A percentile compares a stretch with the other conserved stretches of the same genome.
These are phyloP conservation scores for Kryptolebias ocellatus DNA, from an alignment of 2,797 vertebrate genomes.

Conservation along the genomic window DNA sequence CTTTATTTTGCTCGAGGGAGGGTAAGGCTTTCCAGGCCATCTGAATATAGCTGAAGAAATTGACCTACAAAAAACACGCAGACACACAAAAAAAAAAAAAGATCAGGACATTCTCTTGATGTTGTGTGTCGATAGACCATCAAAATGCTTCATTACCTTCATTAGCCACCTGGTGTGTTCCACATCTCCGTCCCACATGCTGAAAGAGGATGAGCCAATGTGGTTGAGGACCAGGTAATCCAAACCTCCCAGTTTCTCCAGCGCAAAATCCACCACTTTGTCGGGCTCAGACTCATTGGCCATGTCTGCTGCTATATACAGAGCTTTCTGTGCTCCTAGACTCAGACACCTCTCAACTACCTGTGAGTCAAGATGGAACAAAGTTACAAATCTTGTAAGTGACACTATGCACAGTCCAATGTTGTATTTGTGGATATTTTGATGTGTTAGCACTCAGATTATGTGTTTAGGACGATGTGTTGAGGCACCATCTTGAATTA, in stretches of 20 bases:
- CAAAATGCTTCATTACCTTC: constrained; percentile 80
- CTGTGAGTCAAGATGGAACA: constrained; percentile 10
- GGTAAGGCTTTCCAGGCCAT: constrained; percentile 84
- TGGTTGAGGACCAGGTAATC: constrained; percentile 90
- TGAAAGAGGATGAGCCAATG: constrained; percentile 80
- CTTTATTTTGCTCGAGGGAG: constrained; percentile 82
- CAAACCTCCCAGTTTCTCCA: constrained; percentile 86
- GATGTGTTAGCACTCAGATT: too few species aligned
- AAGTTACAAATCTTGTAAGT: neutral
- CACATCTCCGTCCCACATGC: constrained; percentile 82
- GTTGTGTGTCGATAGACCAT: neutral
- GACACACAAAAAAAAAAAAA: constrained; percentile 22
- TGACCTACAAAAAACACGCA: constrained; percentile 79
- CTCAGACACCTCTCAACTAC: constrained; percentile 50
- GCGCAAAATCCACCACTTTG: constrained; percentile 83
- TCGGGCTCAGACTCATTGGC: constrained; percentile 77
- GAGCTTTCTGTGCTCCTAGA: constrained; percentile 84
- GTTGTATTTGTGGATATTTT: too few species aligned
- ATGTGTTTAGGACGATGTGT: too few species aligned
- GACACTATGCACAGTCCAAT: too few species aligned
- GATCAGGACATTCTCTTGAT: neutral
- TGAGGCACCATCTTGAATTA: too few species aligned
- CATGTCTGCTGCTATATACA: constrained; percentile 88
- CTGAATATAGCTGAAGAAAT: constrained; percentile 89
- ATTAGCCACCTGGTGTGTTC: constrained; percentile 83